Evolutionary conservation across 2,113 vertebrate genomes (phyloP), one percentile per base, ranked within the genome.

Genomic region (Psittacula cyanocephala): DNA sequence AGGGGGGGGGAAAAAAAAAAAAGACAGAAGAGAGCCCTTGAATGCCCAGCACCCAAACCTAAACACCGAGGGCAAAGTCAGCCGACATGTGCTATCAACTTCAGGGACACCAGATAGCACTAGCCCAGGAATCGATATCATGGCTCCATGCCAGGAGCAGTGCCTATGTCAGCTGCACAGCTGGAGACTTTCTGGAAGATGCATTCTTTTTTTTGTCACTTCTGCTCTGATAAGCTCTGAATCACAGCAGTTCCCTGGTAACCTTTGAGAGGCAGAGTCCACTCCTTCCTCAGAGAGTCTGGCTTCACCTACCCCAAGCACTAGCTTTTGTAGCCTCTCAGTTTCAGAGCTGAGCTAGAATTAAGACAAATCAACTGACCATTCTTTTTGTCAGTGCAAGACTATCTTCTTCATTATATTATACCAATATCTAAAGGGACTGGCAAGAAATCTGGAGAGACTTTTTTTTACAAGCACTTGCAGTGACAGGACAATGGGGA

Each of bases 31-130:
- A 60, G 11, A 47, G 7, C 28, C 25, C 44, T 39, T 17, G 37
- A 59, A 52, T 11, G 79, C 3, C 27, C 37, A 78, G n/a, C 31
- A 83, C 7, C 4, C 37, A 79, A 69, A 69, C 63, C 43, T 55
- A 67, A 94, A 75, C 41, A 33, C 41, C 77, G 35, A 44, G n/a
- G 28, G 12, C 44, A 46, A 95, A 88, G 60, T 79, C 86, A 94
- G 57, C 78, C 47, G 10, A 59, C 2, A 2, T 14, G 19, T 35
- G n/a, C 50, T 46, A 31, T 63, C 65, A 39, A 15, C 60, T 88
- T 88, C 62, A 83, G 85, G 67, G 57, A 49, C 41, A 57, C 3
- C 9, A 67, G 27, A 46, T n/a, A 70, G 37, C 17, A 13, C 44
- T 49, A 84, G 27, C 20, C 57, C 9, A 5, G 64, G 60, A 72